A percentile compares a stretch with the other conserved stretches of the same genome.
phyloP scores from a whole-genome alignment of 2,797 vertebrate species.

The Gymnopithys bicolor region DNA sequence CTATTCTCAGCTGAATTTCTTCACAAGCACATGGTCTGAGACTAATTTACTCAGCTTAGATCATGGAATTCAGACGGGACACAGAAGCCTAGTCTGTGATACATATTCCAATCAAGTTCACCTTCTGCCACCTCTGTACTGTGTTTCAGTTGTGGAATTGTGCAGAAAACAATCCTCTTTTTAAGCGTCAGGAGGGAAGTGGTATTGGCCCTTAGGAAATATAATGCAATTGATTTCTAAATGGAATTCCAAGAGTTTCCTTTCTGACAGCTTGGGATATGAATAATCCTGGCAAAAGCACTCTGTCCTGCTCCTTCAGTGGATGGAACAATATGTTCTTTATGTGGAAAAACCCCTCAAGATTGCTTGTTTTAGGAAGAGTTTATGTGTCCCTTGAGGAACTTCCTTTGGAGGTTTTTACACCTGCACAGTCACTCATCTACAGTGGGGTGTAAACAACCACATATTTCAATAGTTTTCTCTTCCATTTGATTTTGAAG shows the following conservation, averaged over 20 bases:
- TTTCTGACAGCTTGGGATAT: constrained; percentile 40
- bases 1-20: not conserved
- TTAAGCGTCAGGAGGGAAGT: not conserved
- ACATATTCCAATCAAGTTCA: not conserved
- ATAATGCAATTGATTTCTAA: constrained; percentile 18
- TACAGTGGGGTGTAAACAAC: constrained; percentile 4
- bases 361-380: constrained; percentile 13
- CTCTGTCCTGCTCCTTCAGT: constrained; percentile 20
- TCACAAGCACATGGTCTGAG: not conserved
- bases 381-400: constrained; percentile 32
- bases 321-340: constrained; percentile 59
- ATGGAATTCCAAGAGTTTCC: constrained; percentile 51
- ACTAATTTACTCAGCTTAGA: not conserved
- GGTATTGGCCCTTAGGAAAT: not conserved
- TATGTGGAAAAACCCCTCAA: constrained; percentile 9
- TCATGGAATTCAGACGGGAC: not conserved
- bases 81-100: not conserved
- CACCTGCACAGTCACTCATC: constrained; percentile 16
- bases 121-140: not conserved
- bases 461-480: not conserved
- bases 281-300: constrained; percentile 59
- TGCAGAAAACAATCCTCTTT: not conserved
- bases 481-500: not conserved
- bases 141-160: not conserved
- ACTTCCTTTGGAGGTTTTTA: not conserved